Conservation (phyloP, 2,888 invertebrate species). For the Idaea dimidiata region DNA sequence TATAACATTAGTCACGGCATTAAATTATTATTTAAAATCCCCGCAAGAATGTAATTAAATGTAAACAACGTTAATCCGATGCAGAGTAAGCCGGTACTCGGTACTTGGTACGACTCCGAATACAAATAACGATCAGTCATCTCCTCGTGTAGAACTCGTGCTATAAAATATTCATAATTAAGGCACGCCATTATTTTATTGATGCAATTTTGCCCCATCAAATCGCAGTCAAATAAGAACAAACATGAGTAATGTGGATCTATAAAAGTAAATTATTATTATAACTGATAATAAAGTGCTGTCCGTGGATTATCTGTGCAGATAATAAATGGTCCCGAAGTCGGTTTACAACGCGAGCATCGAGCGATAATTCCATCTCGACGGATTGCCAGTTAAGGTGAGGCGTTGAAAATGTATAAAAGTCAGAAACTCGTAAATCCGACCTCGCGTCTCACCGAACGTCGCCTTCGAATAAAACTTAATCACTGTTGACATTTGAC, state of each 20-base stretch:
- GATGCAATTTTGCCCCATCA: conserved; percentile 66
- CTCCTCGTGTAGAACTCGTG: conserved; percentile 29
- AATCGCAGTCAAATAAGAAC: conserved; percentile 75
- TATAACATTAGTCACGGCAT: conserved; percentile 67
- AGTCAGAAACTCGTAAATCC: conserved; percentile 74
- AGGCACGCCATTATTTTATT: conserved; percentile 65
- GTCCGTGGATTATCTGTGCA: conserved; percentile 73
- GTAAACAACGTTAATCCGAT: conserved; percentile 60
- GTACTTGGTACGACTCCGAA: conserved; percentile 45
- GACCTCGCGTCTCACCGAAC: conserved; percentile 40
- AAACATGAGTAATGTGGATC: conserved; percentile 76
- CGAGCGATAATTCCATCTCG: conserved; percentile 65
- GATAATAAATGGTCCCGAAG: conserved; percentile 71
- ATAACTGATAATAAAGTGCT: conserved; percentile 79
- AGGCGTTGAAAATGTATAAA: conserved; percentile 72
- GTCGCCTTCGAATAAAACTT: conserved; percentile 68
- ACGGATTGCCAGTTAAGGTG: conserved; percentile 70
- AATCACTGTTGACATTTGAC: conserved; percentile 77
- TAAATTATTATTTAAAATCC: conserved; percentile 66
- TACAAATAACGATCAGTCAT: conserved; percentile 49
- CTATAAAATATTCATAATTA: conserved; percentile 55
- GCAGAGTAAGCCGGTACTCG: conserved; percentile 32
- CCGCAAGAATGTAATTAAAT: conserved; percentile 60
- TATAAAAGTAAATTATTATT: conserved; percentile 80
- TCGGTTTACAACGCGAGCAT: conserved; percentile 64